phyloP scores from a whole-genome alignment of 2,888 invertebrate species.

The Artemia sinica region DNA sequence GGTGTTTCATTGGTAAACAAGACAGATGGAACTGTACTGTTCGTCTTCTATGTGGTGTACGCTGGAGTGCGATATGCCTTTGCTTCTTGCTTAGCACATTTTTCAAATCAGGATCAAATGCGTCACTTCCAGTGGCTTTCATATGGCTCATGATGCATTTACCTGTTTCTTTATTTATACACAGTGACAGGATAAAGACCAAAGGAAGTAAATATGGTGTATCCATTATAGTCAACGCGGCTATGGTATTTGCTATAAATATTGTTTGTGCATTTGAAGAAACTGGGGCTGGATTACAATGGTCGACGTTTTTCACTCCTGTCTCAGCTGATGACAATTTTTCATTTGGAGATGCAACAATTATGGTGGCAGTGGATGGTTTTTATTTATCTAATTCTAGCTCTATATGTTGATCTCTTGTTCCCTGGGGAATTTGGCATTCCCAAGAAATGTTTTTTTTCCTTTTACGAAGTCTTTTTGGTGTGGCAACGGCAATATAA shows the following conservation, averaged over 20 bases:
- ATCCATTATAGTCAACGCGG: too few relatives aligned
- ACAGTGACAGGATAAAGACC: too few relatives aligned
- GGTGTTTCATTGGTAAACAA: slow-evolving; percentile 43
- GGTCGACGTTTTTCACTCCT: slow-evolving; percentile 40
- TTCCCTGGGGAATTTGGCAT: slow-evolving; percentile 35
- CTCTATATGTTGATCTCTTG: slow-evolving; percentile 44
- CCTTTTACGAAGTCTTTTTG: slow-evolving; percentile 10
- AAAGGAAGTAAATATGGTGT: too few relatives aligned
- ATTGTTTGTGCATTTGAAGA: too few relatives aligned
- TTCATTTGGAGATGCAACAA: slow-evolving; percentile 42
- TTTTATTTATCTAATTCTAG: slow-evolving; percentile 36
- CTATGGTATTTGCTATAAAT: too few relatives aligned
- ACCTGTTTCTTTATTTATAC: too few relatives aligned
- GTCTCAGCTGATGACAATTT: slow-evolving; percentile 41
- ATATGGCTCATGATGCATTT: too few relatives aligned
- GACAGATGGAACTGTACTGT: slow-evolving; percentile 46
- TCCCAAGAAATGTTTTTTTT: not conserved
- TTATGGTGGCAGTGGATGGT: slow-evolving; percentile 53
- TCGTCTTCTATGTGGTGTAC: slow-evolving; percentile 44
- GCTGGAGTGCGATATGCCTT: slow-evolving; percentile 36
- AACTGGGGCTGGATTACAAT: slow-evolving; percentile 48
- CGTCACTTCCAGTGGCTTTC: too few relatives aligned
- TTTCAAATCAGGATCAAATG: slow-evolving; percentile 33
- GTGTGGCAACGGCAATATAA: not conserved
- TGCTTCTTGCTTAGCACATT: slow-evolving; percentile 40